Base-by-base conservation (phyloP, 2,797 vertebrate genomes). In the Typhlichthys subterraneus region DNA sequence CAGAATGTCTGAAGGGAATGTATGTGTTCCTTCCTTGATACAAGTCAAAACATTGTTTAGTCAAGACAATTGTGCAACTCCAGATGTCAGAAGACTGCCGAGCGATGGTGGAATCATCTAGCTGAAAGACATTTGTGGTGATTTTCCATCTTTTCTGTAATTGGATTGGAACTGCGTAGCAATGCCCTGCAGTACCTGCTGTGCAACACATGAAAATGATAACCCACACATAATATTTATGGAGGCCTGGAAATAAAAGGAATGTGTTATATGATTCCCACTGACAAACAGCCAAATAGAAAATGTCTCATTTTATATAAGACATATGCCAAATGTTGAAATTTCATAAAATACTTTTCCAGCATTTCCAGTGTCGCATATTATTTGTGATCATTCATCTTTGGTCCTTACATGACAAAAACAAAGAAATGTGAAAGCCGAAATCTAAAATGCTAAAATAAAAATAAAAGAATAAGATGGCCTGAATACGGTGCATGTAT, bases 401-500 rank as follows among this genome's bases (percentile, higher is more conserved):
- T 57, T 50, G 53, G 46, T 56, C 52, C 31, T 59, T 8, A n/a
- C 12, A 60, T 33, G n/a, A 51, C 58, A 55, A 55, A 15, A 15
- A 29, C 12, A 23, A 31, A 19, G 31, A 49, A 14, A 31, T 60
- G 38, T 51, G 50, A 15, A 11, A 47, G 23, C 6, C 58, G 5
- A 29, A 29, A 33, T 60, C n/a, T 29, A 38, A 33, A 49, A 49
- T 60, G 38, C 46, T 7, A 55, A 65, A 14, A 15, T 49, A 65
- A 69, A 54, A 67, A 73, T 9, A 52, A 53, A 48, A 57, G 61
- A 9, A 57, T 49, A 48, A 57, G 49, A n/a, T 15, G 48, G 64
- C 38, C 63, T 55, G 53, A 70, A 70, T 75, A 5, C 19, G 61
- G 31, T 51, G 57, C 42, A 42, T 49, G 12, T 15, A 67, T 17